A percentile compares a stretch with the other conserved stretches of the same genome.
Conservation (phyloP, 2,888 invertebrate species). For the Mythimna pallens region DNA sequence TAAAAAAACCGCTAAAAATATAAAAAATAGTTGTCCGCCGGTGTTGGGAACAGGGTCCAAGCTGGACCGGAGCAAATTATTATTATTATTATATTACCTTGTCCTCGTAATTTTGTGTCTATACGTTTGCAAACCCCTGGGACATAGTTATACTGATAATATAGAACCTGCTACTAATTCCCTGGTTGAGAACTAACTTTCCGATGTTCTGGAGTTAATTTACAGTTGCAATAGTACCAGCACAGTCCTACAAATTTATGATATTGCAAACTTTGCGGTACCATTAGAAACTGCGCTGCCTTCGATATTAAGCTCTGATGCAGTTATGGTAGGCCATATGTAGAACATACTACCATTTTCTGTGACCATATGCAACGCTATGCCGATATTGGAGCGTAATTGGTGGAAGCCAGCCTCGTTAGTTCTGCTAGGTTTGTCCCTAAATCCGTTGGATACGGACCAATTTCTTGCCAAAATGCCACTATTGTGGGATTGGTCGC, state of each 20-base stretch:
- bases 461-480: constrained; percentile 22
- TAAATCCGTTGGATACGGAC: constrained; percentile 17
- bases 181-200: not conserved
- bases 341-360: not conserved
- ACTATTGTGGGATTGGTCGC: not conserved
- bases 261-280: constrained; percentile 32
- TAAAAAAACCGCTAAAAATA: no score
- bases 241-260: constrained; percentile 11
- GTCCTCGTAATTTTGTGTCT: no score
- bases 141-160: not conserved
- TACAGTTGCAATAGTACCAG: constrained; percentile 11
- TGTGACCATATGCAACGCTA: constrained; percentile 4
- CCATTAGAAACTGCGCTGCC: constrained; percentile 8
- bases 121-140: not conserved
- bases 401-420: constrained; percentile 30
- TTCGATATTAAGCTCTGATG: constrained; percentile 23
- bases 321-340: constrained; percentile 3
- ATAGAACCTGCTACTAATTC: not conserved
- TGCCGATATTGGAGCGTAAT: constrained; percentile 35
- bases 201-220: constrained; percentile 15
- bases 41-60: no score
- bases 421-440: constrained; percentile 33
- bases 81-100: not conserved
- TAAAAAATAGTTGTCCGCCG: no score
- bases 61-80: no score